phyloP scores from a whole-genome alignment of 1,140 invertebrate species.

The Drosophila yakuba region DNA sequence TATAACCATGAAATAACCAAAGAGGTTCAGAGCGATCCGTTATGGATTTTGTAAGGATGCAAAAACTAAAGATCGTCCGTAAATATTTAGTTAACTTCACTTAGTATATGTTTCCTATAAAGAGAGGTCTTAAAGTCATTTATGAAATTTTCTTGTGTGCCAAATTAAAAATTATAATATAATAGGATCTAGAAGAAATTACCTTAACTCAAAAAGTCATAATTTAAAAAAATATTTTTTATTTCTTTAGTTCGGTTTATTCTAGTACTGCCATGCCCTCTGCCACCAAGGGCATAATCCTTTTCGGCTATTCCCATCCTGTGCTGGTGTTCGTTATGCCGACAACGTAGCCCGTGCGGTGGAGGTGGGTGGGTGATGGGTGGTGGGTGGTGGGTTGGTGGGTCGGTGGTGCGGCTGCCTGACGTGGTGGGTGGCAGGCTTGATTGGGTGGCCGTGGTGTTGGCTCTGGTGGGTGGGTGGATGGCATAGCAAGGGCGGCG shows the following conservation, averaged over 20 bases:
- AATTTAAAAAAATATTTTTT: too few relatives aligned
- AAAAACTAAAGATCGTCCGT: background rate
- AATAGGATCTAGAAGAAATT: too few relatives aligned
- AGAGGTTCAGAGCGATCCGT: conserved; percentile 13
- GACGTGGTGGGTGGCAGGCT: conserved; percentile 40
- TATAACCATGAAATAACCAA: conserved; percentile 40
- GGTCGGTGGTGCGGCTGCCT: conserved; percentile 38
- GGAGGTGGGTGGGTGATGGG: conserved; percentile 49
- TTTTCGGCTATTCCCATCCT: conserved; percentile 34
- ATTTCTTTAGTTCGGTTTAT: too few relatives aligned
- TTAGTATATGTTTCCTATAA: background rate
- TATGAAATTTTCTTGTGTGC: too few relatives aligned
- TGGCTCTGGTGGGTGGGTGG: conserved; percentile 40
- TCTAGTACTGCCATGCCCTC: background rate
- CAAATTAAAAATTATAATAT: too few relatives aligned
- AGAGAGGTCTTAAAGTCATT: background rate
- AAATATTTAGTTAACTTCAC: background rate
- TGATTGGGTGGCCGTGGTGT: conserved; percentile 58
- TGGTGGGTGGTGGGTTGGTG: conserved; percentile 17
- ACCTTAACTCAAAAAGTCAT: background rate
- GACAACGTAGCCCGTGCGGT: conserved; percentile 68
- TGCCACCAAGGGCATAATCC: conserved; percentile 15
- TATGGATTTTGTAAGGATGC: background rate
- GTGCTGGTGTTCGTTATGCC: conserved; percentile 72
- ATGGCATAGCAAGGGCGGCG: conserved; percentile 12